Evolutionary conservation across 2,113 vertebrate genomes (phyloP), one percentile per base, ranked within the genome.

Genomic region (Piliocolobus tephrosceles): DNA sequence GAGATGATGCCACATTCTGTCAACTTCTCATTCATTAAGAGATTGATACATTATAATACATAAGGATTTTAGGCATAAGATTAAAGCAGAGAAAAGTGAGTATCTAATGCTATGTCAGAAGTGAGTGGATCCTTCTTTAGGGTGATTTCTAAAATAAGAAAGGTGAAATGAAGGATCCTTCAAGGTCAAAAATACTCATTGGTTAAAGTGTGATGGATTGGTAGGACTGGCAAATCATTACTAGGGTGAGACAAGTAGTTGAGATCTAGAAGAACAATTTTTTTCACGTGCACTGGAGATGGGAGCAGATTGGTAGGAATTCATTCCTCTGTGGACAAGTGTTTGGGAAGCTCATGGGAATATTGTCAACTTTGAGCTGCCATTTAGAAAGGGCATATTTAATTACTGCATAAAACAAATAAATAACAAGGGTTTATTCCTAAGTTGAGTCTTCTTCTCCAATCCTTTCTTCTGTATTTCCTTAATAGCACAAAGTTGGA

Each of bases 11-110:
- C 47, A 72, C 38, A 50, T 70, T 76, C 75, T 97, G 40, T 75
- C 90, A 97, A 61, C 66, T 55, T 88, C 47, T 86, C 52, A 50
- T 91, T 94, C 81, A 73, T 92, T 81, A 92, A 94, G 17, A 57
- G 64, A 92, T 45, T 88, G 75, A 90, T 87, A 95, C 40, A 55
- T 47, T 92, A 2, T 32, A 91, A 87, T 90, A 70, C 17, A 76
- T 20, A 66, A 4, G 14, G 6, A 4, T 81, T 61, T 95, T 32
- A 68, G 66, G 14, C 4, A 61, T 84, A 84, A 79, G 11, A 92
- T 75, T 87, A 58, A 76, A 57, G 75, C 5, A 93, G 10, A 81
- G 8, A 87, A 92, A 90, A 30, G 2, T 32, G 10, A 83, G 83
- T 82, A 82, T 61, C 20, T 70, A 18, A 84, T 81, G 30, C 6